Evolutionary conservation across 37 sponge, comb jelly and placozoan genomes (phyloP), one percentile per base, ranked within the genome.

Genomic region (Tethya wilhelma): DNA sequence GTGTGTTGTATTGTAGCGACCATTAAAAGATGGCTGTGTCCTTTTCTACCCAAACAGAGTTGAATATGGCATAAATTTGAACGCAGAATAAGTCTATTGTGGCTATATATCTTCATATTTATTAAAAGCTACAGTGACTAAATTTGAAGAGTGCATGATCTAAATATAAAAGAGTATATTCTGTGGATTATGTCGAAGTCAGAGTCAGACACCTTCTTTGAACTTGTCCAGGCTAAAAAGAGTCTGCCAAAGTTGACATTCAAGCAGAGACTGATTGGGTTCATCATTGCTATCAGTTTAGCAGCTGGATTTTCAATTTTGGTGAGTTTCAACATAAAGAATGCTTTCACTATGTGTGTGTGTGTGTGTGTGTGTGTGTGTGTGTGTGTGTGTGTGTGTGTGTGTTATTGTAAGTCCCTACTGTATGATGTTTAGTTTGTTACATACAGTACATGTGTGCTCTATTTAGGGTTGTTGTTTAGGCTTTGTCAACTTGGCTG

Each of bases 251-350:
- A 26, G 32, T 66, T 92, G 26, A 43, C 38, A 43, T 84, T 71
- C 83, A 87, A 87, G 67, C 76, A 92, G 42, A 79, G 84, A 44
- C 8, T 87, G 4, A 79, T 92, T 80, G 93, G 89, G 0, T 92
- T 92, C 57, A 42, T 42, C 12, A 67, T 92, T 32, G 69, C 73
- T 37, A 38, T 70, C 7, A 43, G 39, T 0, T 1, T 84, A 31
- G 84, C 93, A 20, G 75, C 85, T 37, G 28, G 60, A 1, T 84
- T 87, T 39, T 64, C 81, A 25, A 44, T 92, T 30, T 23, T 92
- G 66, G 93, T 92, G 56, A 87, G 88, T 81, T 17, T 3, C 23
- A 49, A 17, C 14, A 49, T 19, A 49, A 49, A 19, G 55, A 49
- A 12, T 25, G 7, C 23, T 62, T 62, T 26, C 29, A 11, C 20